Base-by-base conservation (phyloP, 2,888 invertebrate species). In the Calliphora vomitoria region DNA sequence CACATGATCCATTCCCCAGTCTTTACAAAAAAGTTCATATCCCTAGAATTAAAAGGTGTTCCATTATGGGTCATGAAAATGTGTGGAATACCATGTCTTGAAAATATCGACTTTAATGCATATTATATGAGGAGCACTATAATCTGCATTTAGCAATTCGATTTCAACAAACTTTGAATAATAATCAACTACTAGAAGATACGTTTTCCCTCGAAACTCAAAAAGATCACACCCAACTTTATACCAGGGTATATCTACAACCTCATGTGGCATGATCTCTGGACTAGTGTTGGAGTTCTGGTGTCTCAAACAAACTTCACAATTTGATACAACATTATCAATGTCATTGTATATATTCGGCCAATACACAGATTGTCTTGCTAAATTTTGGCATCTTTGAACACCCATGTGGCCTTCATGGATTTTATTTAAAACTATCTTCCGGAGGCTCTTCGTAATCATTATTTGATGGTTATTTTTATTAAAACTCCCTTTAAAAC, bases 121-220 rank as follows among this genome's bases (percentile, higher is more conserved):
- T 41, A 66, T 35, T 1, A 66, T 41, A 8, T 66, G 18, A 66
- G 41, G 15, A 55, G 31, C 20, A 11, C 18, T 38, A 41, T 60
- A 84, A 13, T 64, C 78, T 38, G 47, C 41, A 44, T 31, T 71
- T 62, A 85, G 38, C 4, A 58, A 13, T n/a, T 85, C 74, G 18
- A 85, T 64, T 68, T 85, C 80, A 58, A 68, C 20, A 60, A 38
- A 74, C 20, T n/a, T n/a, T n/a, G n/a, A n/a, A n/a, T n/a, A n/a
- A n/a, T n/a, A n/a, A n/a, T n/a, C n/a, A n/a, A n/a, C n/a, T n/a
- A n/a, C n/a, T n/a, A n/a, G n/a, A n/a, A n/a, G n/a, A n/a, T n/a
- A n/a, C n/a, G n/a, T 79, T 84, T 25, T 72, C 66, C 50, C n/a
- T n/a, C 8, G 15, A 50, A 50, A n/a, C 8, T 50, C 50, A n/a